Conservation (phyloP, 1,140 invertebrate species). For the Drosophila parabipectinata region DNA sequence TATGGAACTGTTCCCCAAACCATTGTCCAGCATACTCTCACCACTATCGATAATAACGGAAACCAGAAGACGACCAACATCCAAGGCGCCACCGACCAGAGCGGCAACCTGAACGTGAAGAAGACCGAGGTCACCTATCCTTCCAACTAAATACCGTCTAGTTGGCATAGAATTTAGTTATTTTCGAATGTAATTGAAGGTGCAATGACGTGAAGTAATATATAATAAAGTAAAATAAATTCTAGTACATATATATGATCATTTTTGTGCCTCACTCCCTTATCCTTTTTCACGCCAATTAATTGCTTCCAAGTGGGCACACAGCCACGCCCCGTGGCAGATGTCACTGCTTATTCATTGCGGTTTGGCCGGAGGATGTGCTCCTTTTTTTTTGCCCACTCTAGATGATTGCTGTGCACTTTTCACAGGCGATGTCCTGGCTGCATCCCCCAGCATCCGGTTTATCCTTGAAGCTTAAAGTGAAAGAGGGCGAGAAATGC, state of each 20-base stretch:
- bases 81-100: conserved; percentile 27
- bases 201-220: conserved; percentile 1
- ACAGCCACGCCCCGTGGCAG: conserved; percentile 20
- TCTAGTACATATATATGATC: not conserved
- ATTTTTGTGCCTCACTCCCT: not conserved
- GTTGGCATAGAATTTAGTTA: not conserved
- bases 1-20: conserved; percentile 10
- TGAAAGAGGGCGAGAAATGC: conserved; percentile 23
- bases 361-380: conserved; percentile 22
- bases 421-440: not conserved
- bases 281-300: conserved; percentile 17
- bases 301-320: conserved; percentile 53
- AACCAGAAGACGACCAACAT: conserved; percentile 34
- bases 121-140: conserved; percentile 16
- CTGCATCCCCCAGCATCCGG: conserved; percentile 3
- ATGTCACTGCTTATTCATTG: conserved; percentile 45
- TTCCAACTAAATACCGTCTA: not conserved
- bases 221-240: conserved; percentile 31
- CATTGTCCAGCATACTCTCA: conserved; percentile 24
- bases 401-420: conserved; percentile 67
- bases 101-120: conserved; percentile 29
- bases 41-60: conserved; percentile 19
- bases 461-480: conserved; percentile 28
- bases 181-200: conserved; percentile 7
- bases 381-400: conserved; percentile 45